Evolutionary conservation across 1,140 invertebrate genomes (phyloP).

Genomic region (Dreissena polymorpha): DNA sequence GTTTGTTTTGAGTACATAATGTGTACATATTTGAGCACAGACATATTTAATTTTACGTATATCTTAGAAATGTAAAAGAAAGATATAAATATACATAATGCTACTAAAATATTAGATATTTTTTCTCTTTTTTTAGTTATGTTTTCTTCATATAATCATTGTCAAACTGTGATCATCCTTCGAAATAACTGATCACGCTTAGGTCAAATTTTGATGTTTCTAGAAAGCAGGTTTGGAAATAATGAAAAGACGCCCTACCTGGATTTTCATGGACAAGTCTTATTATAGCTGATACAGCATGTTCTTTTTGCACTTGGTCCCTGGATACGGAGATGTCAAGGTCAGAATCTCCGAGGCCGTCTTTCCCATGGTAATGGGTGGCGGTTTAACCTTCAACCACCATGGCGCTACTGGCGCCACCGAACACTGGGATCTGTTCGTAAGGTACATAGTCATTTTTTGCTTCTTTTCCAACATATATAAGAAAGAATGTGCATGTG

Average conservation of each 20-base stretch:
- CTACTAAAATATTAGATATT: background rate
- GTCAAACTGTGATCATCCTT: no score
- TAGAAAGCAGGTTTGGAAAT: background rate
- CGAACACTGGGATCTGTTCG: constrained; percentile 84
- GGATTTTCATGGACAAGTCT: constrained; percentile 62
- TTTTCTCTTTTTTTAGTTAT: background rate
- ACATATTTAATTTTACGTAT: background rate
- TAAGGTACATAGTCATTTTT: background rate
- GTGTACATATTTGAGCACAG: no score
- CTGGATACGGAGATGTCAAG: constrained; percentile 68
- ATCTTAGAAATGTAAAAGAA: background rate
- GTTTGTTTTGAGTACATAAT: no score
- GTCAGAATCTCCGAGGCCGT: constrained; percentile 84
- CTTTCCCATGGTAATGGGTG: constrained; percentile 80
- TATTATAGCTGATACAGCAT: constrained; percentile 64
- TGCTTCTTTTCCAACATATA: background rate
- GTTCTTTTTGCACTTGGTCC: constrained; percentile 60
- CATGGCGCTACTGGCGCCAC: constrained; percentile 82
- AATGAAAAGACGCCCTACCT: constrained; percentile 53
- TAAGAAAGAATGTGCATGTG: background rate
- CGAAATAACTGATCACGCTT: no score
- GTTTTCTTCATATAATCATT: no score
- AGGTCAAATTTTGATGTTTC: background rate
- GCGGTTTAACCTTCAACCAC: constrained; percentile 73
- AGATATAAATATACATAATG: background rate